Percentiles rank a stretch among this genome's conserved stretches.
Evolutionary conservation across 2,113 vertebrate species (phyloP).

Genomic region (Microtus montanus): DNA sequence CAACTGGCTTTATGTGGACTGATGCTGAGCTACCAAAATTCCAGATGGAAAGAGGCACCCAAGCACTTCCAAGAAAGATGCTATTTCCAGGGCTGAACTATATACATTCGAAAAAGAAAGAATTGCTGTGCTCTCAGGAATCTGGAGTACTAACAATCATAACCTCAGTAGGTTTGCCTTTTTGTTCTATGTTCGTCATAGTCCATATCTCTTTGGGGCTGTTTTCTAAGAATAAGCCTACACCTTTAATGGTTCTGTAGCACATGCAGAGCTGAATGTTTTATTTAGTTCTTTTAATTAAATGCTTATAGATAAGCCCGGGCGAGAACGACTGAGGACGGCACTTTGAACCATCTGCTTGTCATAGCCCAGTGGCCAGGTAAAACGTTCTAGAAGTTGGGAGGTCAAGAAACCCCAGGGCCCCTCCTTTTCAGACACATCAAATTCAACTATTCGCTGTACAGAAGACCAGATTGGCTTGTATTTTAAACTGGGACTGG

Average conservation of each 20-base stretch:
- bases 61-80: slow-evolving; percentile 23
- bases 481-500: slow-evolving; percentile 56
- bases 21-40: slow-evolving; percentile 36
- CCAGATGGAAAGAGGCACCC: slow-evolving; percentile 27
- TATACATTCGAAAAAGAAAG: slow-evolving; percentile 12
- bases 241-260: slow-evolving; percentile 41
- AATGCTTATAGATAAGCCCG: background rate
- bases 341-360: slow-evolving; percentile 25
- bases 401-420: background rate
- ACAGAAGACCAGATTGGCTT: slow-evolving; percentile 52
- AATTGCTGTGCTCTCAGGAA: background rate
- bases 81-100: background rate
- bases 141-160: background rate
- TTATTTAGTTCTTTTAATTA: slow-evolving; percentile 54
- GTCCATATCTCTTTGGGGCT: background rate
- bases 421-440: background rate
- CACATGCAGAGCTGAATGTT: background rate
- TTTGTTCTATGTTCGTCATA: background rate
- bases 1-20: background rate
- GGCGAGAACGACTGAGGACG: background rate
- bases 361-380: background rate
- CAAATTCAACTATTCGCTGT: background rate
- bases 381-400: slow-evolving; percentile 28
- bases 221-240: slow-evolving; percentile 58
- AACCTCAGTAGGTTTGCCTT: background rate